Evolutionary conservation across 2,888 invertebrate species (phyloP).

Genomic region (Hydrotaea cyrtoneurina): DNA sequence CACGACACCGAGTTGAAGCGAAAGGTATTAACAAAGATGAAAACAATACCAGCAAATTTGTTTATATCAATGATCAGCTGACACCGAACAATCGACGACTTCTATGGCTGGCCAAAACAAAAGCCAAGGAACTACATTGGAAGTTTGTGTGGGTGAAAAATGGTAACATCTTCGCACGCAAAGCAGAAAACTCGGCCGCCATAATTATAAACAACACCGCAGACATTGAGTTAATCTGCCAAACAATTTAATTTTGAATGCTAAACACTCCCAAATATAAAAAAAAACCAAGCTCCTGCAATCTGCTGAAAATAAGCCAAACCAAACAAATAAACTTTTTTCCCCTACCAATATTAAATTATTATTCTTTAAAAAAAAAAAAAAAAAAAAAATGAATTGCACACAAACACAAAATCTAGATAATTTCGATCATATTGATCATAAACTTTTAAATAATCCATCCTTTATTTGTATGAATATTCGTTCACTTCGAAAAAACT

Average conservation of each 20-base stretch:
- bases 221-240: neutral
- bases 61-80: neutral
- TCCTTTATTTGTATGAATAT: constrained; percentile 2
- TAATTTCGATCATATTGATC: neutral
- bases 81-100: neutral
- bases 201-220: neutral
- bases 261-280: neutral
- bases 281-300: neutral
- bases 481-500: neutral
- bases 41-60: neutral
- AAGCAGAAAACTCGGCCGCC: neutral
- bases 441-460: neutral
- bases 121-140: neutral
- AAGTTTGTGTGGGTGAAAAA: no score
- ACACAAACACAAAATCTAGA: no score
- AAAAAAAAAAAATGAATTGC: neutral
- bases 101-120: neutral
- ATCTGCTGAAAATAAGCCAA: neutral
- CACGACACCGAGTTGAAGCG: neutral
- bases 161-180: neutral
- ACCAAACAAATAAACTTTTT: neutral
- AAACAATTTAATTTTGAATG: neutral
- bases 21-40: neutral
- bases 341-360: neutral
- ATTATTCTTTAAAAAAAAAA: neutral